A percentile compares a stretch with the other conserved stretches of the same genome.
Conservation (phyloP, 1,140 invertebrate species). For the Caenorhabditis elegans region WBcel235 BX284605.5:12893501-12894000, state of each 20-base stretch:
- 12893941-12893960: conserved; percentile 51
- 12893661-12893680: conserved; percentile 8
- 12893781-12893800: conserved; percentile 46
- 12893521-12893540: neutral
- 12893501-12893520: conserved; percentile 13
- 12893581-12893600: too few relatives aligned
- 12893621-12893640: conserved; percentile 33
- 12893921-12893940: conserved; percentile 66
- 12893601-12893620: too few relatives aligned
- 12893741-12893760: conserved; percentile 44
- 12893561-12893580: neutral
- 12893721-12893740: conserved; percentile 25
- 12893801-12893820: conserved; percentile 63
- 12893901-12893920: conserved; percentile 59
- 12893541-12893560: neutral
- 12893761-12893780: conserved; percentile 45
- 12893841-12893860: conserved; percentile 63
- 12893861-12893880: neutral
- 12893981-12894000: conserved; percentile 46
- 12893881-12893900: neutral
- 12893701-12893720: conserved; percentile 38
- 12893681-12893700: conserved; percentile 15
- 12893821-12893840: conserved; percentile 65
- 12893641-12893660: conserved; percentile 48
- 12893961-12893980: conserved; percentile 27